Base-by-base conservation (phyloP, 1,140 invertebrate genomes). In the Heliconius congener region DNA sequence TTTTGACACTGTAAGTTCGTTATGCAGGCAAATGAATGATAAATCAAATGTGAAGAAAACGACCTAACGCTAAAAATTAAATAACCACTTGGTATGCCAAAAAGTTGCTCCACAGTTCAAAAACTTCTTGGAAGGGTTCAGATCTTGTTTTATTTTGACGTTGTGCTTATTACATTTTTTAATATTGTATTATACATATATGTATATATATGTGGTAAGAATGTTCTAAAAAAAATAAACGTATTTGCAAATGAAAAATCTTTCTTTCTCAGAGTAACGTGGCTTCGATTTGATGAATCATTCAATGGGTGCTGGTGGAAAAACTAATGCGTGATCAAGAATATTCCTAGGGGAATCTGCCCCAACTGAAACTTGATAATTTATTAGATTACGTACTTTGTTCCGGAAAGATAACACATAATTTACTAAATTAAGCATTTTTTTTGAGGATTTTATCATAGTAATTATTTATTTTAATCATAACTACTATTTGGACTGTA, bases 311-410 rank as follows among this genome's bases (percentile, higher is more conserved):
- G 3, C 55, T 66, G 27, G 60, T 66, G 60, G 60, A 66, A 66
- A 66, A 66, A 66, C 60, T 66, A 30, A 66, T 66, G 60, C 23
- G 60, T 66, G 23, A 66, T 30, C 23, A 66, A 66, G 23, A 66
- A 66, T 9, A 30, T 66, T 66, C 60, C 60, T 66, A 16, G 60
- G 60, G 60, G 60, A 30, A 66, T 27, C 23, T 66, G 3, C 60
- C 60, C 60, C 60, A 30, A 27, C n/a, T 66, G 30, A 30, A 23
- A 66, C 23, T 30, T 5, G 23, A 66, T 66, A 30, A 66, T 66
- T 66, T 66, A 66, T 66, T 30, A 66, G 23, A 66, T 30, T 66
- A 52, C 18, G 5, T 52, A 30, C 23, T 1, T 66, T 30, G 27
- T 30, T 27, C 27, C 4, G 23, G 13, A 16, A 66, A 27, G 11